Evolutionary conservation across 2,797 vertebrate species (phyloP).

Genomic region (Falco novaeseelandiae): DNA sequence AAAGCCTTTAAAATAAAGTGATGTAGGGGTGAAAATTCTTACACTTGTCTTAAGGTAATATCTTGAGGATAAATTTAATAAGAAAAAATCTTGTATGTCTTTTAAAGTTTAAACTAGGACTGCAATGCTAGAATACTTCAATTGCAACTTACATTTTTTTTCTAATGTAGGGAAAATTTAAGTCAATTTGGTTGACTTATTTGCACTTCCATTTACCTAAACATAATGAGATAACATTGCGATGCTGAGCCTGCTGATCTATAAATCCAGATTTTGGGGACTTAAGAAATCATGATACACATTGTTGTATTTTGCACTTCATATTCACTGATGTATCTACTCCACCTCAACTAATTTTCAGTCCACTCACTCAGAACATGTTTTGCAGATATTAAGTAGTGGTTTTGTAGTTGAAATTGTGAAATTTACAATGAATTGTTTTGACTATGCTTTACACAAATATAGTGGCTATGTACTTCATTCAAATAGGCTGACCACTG

Average conservation of each 20-base stretch:
- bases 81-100: neutral
- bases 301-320: neutral
- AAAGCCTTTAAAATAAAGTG: neutral
- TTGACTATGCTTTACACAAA: neutral
- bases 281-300: no score
- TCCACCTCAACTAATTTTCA: neutral
- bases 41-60: neutral
- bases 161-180: neutral
- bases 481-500: neutral
- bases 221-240: neutral
- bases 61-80: neutral
- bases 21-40: neutral
- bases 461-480: neutral
- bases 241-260: neutral
- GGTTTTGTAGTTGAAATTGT: neutral
- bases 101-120: neutral
- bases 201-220: neutral
- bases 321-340: neutral
- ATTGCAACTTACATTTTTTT: neutral
- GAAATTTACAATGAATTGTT: neutral
- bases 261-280: neutral
- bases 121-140: neutral
- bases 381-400: neutral
- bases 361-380: neutral
- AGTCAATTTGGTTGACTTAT: neutral